These are phyloP conservation scores for Lithobates sylvaticus DNA, from an alignment of 2,797 vertebrate genomes.

Conservation along the genomic window DNA sequence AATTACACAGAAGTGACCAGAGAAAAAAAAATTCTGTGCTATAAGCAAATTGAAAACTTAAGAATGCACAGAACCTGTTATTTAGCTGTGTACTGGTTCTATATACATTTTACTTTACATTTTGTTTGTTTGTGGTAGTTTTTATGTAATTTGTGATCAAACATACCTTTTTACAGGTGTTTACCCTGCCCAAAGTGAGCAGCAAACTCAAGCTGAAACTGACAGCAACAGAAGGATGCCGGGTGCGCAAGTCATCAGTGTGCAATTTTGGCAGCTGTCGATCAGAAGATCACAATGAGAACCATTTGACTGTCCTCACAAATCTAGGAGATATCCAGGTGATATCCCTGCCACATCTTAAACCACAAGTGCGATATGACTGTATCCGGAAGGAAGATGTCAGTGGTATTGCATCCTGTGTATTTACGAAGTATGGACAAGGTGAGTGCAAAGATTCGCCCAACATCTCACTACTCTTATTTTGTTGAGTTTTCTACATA, in stretches of 20 bases:
- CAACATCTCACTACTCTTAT: too few relatives aligned
- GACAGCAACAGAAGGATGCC: conserved; percentile 92
- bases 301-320: conserved; percentile 89
- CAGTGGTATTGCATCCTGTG: conserved; percentile 96
- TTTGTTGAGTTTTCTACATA: too few relatives aligned
- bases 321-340: conserved; percentile 96
- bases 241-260: conserved; percentile 89
- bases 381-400: conserved; percentile 96
- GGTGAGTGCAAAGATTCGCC: conserved; percentile 69
- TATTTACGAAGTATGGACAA: conserved; percentile 95
- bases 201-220: conserved; percentile 95
- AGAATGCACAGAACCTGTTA: too few relatives aligned
- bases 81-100: too few relatives aligned
- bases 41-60: too few relatives aligned
- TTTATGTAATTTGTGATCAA: background rate
- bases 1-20: background rate
- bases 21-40: too few relatives aligned
- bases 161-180: conserved; percentile 78
- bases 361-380: conserved; percentile 91
- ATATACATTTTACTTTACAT: too few relatives aligned
- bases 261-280: conserved; percentile 91
- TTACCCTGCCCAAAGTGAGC: conserved; percentile 93
- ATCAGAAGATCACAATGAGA: conserved; percentile 89
- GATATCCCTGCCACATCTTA: conserved; percentile 89
- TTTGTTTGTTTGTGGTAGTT: too few relatives aligned